Evolutionary conservation across 2,113 vertebrate genomes (phyloP), one percentile per base, ranked within the genome.

Genomic region (Xenus cinereus): DNA sequence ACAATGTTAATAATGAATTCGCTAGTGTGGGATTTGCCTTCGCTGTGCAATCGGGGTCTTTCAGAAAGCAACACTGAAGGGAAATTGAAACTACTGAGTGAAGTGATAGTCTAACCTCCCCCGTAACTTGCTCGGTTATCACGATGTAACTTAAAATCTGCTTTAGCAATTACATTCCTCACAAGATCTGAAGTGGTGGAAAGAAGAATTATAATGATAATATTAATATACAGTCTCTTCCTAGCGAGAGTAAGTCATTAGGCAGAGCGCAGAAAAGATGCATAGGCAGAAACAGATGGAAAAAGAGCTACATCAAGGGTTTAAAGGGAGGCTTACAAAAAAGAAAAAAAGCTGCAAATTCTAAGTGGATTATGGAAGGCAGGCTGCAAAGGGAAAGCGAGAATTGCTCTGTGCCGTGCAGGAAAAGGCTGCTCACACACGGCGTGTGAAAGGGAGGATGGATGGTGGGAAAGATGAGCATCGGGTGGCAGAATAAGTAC

Each of bases 121-220:
- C 94, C 9, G 39, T 85, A 93, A 96, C 92, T 95, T 27, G 39
- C 92, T 86, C 35, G 3, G 82, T 76, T 96, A 90, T 94, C 95
- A 48, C 2, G 85, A 69, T 69, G 95, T 72, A 95, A 94, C 96
- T 94, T 30, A 51, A 93, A 96, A 95, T 93, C 94, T 94, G 95
- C 94, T 96, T 86, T 41, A 90, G 95, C 96, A 95, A 97, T 97
- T 97, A 97, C 75, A 76, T 79, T 92, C 79, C 94, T 95, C 92
- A 3, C 94, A 90, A 97, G 96, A 95, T 95, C 95, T 96, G 94
- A 96, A 92, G 94, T 23, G 92, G 45, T 50, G 85, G 92, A 79
- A 88, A 90, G 90, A 89, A 88, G 95, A 95, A 95, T 93, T 43
- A 90, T 76, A 93, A 95, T 84, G 95, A 86, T 92, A 90, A 93